Base-by-base conservation (phyloP, 2,888 invertebrate species). In the Drosophila subquinaria region DNA sequence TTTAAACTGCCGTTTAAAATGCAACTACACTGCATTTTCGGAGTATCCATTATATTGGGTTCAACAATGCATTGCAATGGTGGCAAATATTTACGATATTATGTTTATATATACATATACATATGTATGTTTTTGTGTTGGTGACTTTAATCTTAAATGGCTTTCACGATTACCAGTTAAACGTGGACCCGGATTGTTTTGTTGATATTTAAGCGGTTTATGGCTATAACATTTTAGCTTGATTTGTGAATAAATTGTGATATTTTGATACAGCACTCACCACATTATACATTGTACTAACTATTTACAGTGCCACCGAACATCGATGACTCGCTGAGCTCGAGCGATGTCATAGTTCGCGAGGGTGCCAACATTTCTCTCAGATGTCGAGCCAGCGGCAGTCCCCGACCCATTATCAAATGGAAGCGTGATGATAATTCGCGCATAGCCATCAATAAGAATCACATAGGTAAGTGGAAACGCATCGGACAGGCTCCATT, bases 361-460 rank as follows among this genome's bases (percentile, higher is more conserved):
- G 98, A 98, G 94, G 96, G 96, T 79, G 95, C 97, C 89, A 97
- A 97, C 94, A 97, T 97, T 90, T 97, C 96, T 80, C 94, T 98
- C 91, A 95, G 96, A 92, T 98, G 98, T 93, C 96, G 96, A 92
- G 97, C 97, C 87, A 96, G 96, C 89, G 97, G 97, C 91, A 97
- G 96, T 91, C 98, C 98, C 82, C 94, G 95, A 91, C 97, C 98
- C 78, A 95, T 95, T 91, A 97, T 97, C 93, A 97, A 96, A 94
- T 98, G 98, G 97, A 97, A 97, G 93, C 95, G 97, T 88, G 97
- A 97, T 93, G 97, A 97, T 94, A 96, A 96, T 93, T 95, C 95
- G 87, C 96, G 96, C 94, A 97, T 97, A 93, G 95, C 96, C 93
- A 96, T 97, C 94, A 97, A 96, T 94, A 97, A 96, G 93, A 96